Evolutionary conservation across 2,797 vertebrate species (phyloP).

Genomic region (Cyclopterus lumpus): DNA sequence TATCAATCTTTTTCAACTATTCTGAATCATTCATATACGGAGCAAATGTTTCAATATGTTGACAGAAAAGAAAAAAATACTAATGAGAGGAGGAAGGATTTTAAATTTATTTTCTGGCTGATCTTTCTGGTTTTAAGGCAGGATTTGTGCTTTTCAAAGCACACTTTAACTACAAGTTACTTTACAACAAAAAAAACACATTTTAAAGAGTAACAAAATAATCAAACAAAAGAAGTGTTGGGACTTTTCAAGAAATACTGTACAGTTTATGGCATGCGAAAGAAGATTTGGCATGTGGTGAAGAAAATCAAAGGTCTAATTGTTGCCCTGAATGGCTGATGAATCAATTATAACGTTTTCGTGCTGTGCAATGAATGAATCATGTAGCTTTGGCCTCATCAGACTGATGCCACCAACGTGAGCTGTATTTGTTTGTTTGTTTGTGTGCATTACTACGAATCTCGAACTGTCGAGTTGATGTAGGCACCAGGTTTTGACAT

Average conservation of each 20-base stretch:
- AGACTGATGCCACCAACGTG: conserved; percentile 23
- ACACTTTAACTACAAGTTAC: conserved; percentile 28
- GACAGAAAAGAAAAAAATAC: neutral
- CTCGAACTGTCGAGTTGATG: neutral
- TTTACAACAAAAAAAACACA: conserved; percentile 20
- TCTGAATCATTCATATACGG: conserved; percentile 14
- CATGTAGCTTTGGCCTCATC: conserved; percentile 17
- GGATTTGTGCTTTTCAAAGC: conserved; percentile 44
- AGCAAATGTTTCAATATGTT: conserved; percentile 8
- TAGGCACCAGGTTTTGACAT: neutral
- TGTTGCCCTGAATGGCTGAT: conserved; percentile 17
- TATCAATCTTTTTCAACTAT: conserved; percentile 8
- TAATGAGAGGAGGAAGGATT: conserved; percentile 2
- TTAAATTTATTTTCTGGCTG: conserved; percentile 8
- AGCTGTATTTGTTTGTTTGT: conserved; percentile 26
- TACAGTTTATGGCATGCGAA: conserved; percentile 14
- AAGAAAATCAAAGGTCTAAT: conserved; percentile 1
- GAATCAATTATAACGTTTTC: conserved; percentile 4
- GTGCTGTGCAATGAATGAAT: conserved; percentile 2
- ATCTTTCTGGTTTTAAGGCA: conserved; percentile 62
- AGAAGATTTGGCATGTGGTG: neutral
- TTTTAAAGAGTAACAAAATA: conserved; percentile 13
- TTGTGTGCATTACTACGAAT: neutral
- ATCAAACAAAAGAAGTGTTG: conserved; percentile 18
- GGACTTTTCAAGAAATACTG: conserved; percentile 18